These are phyloP conservation scores for Clistopyga incitator DNA, from an alignment of 2,888 invertebrate species.

Conservation along the genomic window DNA sequence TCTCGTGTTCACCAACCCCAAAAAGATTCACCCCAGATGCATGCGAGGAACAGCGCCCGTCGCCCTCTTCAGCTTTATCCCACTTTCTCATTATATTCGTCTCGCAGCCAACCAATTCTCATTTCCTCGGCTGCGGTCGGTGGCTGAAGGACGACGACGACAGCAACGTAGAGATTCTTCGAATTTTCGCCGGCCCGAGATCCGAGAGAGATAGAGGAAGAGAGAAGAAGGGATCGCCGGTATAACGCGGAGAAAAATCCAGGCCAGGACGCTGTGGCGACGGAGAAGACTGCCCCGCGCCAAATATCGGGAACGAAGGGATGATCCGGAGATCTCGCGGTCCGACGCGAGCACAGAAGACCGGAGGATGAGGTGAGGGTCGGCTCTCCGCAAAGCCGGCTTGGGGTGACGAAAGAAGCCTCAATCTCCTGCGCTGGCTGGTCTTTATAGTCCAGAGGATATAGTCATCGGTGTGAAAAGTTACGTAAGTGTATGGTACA, in stretches of 20 bases:
- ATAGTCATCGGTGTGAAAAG: slow-evolving; percentile 54
- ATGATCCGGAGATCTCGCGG: slow-evolving; percentile 66
- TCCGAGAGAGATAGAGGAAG: neutral
- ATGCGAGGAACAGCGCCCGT: neutral
- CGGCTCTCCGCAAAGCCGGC: slow-evolving; percentile 64
- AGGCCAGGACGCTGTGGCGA: slow-evolving; percentile 14
- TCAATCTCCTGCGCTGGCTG: slow-evolving; percentile 54
- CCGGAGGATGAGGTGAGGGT: slow-evolving; percentile 54
- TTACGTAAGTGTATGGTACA: slow-evolving; percentile 31
- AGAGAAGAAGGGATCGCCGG: neutral
- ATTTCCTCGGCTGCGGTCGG: slow-evolving; percentile 5
- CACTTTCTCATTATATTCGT: slow-evolving; percentile 59
- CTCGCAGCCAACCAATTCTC: slow-evolving; percentile 16
- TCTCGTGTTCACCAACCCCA: neutral
- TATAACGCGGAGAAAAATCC: slow-evolving; percentile 32
- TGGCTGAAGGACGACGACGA: neutral
- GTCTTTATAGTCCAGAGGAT: slow-evolving; percentile 56
- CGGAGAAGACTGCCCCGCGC: slow-evolving; percentile 3
- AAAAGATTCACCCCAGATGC: neutral
- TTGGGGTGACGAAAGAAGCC: slow-evolving; percentile 68
- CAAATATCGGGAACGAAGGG: slow-evolving; percentile 57
- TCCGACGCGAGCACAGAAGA: slow-evolving; percentile 55
- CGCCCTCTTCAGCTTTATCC: slow-evolving; percentile 16
- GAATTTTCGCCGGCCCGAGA: slow-evolving; percentile 25
- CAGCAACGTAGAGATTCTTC: slow-evolving; percentile 3